phyloP scores from a whole-genome alignment of 2,113 vertebrate species.

The Stercorarius parasiticus region DNA sequence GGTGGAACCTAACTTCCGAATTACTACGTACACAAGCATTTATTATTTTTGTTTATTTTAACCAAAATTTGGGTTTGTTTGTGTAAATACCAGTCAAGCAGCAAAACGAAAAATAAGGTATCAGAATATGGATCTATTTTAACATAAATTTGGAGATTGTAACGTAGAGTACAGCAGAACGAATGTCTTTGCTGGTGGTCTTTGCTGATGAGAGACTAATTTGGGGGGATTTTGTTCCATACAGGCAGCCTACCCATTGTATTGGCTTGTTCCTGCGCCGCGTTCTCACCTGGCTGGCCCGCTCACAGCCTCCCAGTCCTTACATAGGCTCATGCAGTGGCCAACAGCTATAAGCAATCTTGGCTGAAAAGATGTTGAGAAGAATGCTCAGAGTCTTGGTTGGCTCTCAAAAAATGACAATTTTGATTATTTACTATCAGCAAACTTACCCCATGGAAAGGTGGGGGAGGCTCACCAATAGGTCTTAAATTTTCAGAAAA shows the following conservation, averaged over 20 bases:
- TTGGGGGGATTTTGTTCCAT: not conserved
- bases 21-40: not conserved
- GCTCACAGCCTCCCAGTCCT: not conserved
- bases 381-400: not conserved
- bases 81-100: conserved; percentile 20
- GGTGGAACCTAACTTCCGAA: conserved; percentile 14
- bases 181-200: not conserved
- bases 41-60: not conserved
- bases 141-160: not conserved
- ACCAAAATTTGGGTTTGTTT: not conserved
- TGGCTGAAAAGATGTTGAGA: not conserved
- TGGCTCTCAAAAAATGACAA: conserved; percentile 3
- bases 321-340: not conserved
- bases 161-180: not conserved
- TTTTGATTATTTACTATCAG: not conserved
- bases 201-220: not conserved
- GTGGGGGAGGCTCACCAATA: not conserved
- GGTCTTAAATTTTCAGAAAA: not conserved
- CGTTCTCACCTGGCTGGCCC: not conserved
- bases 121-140: conserved; percentile 31
- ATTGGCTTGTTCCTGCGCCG: not conserved
- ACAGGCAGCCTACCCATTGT: conserved; percentile 3
- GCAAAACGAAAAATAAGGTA: conserved; percentile 49
- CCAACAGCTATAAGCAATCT: conserved; percentile 1
- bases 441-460: not conserved